Evolutionary conservation across 2,113 vertebrate genomes (phyloP), one percentile per base, ranked within the genome.

Genomic region (Scortum barcoo): DNA sequence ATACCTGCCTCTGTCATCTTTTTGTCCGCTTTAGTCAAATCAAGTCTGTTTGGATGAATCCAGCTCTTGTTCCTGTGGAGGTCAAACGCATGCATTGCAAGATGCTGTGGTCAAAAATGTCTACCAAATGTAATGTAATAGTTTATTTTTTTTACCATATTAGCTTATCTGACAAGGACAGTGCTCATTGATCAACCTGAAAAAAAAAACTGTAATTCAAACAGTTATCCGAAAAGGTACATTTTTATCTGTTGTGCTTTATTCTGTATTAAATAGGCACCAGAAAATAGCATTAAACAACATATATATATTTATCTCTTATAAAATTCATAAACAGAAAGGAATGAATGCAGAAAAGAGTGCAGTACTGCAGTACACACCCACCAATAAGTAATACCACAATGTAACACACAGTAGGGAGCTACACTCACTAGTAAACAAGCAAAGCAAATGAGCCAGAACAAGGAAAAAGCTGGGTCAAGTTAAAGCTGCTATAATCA

Each of bases 1-100:
- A 79, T 44, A 65, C 63, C 51, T 24, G 16, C 40, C 26, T 50
- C 53, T 16, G 38, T 42, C 76, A 76, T 62, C 57, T 72, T 70
- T 73, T 57, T 40, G 58, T 79, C 53, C 48, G 62, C 62, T 72
- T 14, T 28, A 62, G 67, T 36, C 6, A 74, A 40, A 50, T 56
- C n/a, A 38, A 13, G 56, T 44, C 38, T n/a, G 40, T 62, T 36
- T 56, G 22, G 24, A n/a, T 66, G 65, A n/a, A 54, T 54, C 19
- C 44, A 9, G 11, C 11, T 48, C 57, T 65, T 71, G 50, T 46
- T 62, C 2, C 42, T 33, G 16, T 33, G 30, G 48, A 61, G 4
- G 7, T 17, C 24, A 4, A 51, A 58, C 19, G 8, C 22, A 36
- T 14, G 2, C 24, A 24, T 30, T 56, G 28, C 2, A 73, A 44